Conservation (phyloP, 1,140 invertebrate species). For the Drosophila albomicans region DNA sequence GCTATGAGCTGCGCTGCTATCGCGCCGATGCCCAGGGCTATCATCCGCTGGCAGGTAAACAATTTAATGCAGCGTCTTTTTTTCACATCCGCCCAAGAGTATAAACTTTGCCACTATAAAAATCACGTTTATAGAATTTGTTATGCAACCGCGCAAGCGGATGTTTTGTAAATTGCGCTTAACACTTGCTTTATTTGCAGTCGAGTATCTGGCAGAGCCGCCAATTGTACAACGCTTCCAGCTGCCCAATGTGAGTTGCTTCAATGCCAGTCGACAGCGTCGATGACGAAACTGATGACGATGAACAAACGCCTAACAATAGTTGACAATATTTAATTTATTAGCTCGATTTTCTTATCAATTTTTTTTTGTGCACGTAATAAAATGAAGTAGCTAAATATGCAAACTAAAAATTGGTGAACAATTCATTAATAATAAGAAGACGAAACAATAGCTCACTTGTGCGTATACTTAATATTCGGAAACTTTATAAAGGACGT, state of each 20-base stretch:
- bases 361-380: slow-evolving; percentile 51
- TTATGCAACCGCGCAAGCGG: no score
- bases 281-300: slow-evolving; percentile 7
- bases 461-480: neutral
- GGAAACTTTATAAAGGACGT: no score
- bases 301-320: slow-evolving; percentile 4
- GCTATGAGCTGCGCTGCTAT: slow-evolving; percentile 67
- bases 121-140: no score
- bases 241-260: slow-evolving; percentile 56
- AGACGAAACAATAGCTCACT: neutral
- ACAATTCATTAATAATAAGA: neutral
- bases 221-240: slow-evolving; percentile 58
- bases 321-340: neutral
- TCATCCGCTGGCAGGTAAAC: slow-evolving; percentile 54
- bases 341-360: neutral
- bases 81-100: no score
- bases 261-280: slow-evolving; percentile 25
- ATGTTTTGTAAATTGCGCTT: no score
- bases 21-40: slow-evolving; percentile 63
- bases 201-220: slow-evolving; percentile 52
- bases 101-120: no score
- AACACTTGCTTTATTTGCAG: slow-evolving; percentile 27
- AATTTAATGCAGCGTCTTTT: neutral
- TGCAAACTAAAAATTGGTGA: neutral
- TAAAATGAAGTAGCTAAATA: slow-evolving; percentile 22